Conservation (phyloP, 1,140 invertebrate species). For the Tetragonula clypearis region DNA sequence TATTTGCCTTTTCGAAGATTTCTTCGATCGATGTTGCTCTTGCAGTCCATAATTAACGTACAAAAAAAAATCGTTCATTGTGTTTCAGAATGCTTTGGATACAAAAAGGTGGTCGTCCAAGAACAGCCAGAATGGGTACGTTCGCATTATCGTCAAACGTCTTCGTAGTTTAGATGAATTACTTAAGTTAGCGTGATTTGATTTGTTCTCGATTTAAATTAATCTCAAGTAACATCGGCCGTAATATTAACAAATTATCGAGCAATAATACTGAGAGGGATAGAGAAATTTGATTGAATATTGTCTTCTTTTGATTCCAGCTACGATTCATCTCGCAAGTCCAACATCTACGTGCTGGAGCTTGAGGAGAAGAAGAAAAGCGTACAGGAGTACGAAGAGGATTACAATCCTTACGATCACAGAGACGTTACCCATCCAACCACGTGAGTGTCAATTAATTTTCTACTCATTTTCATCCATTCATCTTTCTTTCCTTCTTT, state of each 20-base stretch:
- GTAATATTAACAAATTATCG: no score
- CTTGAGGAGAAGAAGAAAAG: slow-evolving; percentile 80
- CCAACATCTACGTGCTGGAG: slow-evolving; percentile 77
- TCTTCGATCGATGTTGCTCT: neutral
- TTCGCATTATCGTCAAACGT: neutral
- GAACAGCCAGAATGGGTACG: slow-evolving; percentile 40
- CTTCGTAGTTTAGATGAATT: neutral
- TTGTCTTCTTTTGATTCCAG: slow-evolving; percentile 43
- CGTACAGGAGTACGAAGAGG: slow-evolving; percentile 77
- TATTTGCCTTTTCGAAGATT: neutral
- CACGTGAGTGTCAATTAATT: slow-evolving; percentile 82
- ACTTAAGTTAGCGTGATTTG: no score
- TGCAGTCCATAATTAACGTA: neutral
- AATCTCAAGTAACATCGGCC: no score
- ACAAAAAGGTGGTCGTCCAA: slow-evolving; percentile 59
- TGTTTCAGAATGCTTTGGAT: slow-evolving; percentile 69
- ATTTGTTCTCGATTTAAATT: neutral
- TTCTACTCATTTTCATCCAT: neutral
- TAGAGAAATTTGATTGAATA: no score
- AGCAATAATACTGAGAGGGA: no score
- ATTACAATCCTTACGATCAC: slow-evolving; percentile 86
- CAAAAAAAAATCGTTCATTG: neutral
- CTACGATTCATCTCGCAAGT: slow-evolving; percentile 62
- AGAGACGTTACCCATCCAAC: slow-evolving; percentile 87
- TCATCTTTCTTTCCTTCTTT: neutral